Conservation (phyloP, 2,888 invertebrate genomes). For the Lepidocyrtinus sp. region DNA sequence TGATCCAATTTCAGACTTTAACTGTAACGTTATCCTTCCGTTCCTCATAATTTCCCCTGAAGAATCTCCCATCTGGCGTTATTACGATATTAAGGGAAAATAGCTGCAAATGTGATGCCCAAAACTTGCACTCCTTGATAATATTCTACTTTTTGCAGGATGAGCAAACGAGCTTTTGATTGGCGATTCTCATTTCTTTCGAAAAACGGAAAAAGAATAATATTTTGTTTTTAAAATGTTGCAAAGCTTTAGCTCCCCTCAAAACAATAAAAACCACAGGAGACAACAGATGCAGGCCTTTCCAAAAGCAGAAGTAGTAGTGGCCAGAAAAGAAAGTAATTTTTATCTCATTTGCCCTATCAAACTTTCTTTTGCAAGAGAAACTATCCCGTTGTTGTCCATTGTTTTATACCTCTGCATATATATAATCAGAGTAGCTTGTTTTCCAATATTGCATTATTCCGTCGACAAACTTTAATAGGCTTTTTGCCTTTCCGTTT, state of each 20-base stretch:
- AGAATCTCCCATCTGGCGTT: conserved; percentile 36
- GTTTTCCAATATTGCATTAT: no score
- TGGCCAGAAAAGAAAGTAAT: conserved; percentile 46
- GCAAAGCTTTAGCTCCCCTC: not conserved
- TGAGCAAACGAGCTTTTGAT: conserved; percentile 58
- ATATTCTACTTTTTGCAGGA: conserved; percentile 20
- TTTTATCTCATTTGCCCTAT: conserved; percentile 55
- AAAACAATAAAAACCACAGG: conserved; percentile 23
- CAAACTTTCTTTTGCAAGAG: conserved; percentile 35
- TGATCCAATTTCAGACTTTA: no score
- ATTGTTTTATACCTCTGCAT: not conserved
- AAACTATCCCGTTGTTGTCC: conserved; percentile 11
- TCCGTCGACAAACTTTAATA: no score
- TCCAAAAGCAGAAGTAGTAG: conserved; percentile 29
- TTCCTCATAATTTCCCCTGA: conserved; percentile 31
- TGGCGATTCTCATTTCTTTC: conserved; percentile 38
- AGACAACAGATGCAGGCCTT: conserved; percentile 43
- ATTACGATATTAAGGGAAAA: conserved; percentile 55
- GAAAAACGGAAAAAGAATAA: not conserved
- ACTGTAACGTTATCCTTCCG: no score
- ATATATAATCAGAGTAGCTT: no score
- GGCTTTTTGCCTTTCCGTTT: no score
- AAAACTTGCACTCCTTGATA: no score
- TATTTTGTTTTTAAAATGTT: not conserved
- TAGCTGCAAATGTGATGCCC: conserved; percentile 48